phyloP scores from a whole-genome alignment of 2,797 vertebrate species.

The Neoniphon sammara region DNA sequence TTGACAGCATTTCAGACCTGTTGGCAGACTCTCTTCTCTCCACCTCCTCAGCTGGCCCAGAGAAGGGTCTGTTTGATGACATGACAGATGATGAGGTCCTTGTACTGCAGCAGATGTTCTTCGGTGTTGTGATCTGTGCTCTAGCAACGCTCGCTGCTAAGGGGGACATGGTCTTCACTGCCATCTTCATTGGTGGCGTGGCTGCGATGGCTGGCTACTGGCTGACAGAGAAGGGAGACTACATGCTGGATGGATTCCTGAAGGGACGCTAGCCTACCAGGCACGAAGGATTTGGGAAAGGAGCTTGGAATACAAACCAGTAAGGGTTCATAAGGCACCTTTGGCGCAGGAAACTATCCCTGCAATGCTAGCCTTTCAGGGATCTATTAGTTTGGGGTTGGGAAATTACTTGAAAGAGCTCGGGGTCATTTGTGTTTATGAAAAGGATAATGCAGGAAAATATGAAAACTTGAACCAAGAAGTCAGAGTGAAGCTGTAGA shows the following conservation, averaged over 20 bases:
- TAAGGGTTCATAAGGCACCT: constrained; percentile 35
- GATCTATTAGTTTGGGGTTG: constrained; percentile 50
- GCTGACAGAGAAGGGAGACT: constrained; percentile 95
- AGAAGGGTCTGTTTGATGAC: constrained; percentile 94
- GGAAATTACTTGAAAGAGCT: constrained; percentile 67
- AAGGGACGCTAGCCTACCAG: constrained; percentile 88
- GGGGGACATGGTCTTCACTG: constrained; percentile 98
- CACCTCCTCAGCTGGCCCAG: constrained; percentile 81
- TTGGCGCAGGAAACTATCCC: constrained; percentile 36
- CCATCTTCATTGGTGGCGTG: constrained; percentile 96
- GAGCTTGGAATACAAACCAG: constrained; percentile 33
- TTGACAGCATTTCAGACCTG: background rate
- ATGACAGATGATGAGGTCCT: constrained; percentile 97
- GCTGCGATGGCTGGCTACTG: constrained; percentile 98
- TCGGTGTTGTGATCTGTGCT: constrained; percentile 94
- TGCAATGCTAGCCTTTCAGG: constrained; percentile 68
- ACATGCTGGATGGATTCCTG: constrained; percentile 93
- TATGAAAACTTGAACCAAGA: constrained; percentile 46
- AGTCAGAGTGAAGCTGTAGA: background rate
- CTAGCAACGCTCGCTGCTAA: constrained; percentile 95
- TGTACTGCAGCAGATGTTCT: constrained; percentile 99
- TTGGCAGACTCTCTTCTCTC: background rate
- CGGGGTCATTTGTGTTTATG: constrained; percentile 40
- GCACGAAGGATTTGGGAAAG: constrained; percentile 16
- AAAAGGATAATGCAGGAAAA: constrained; percentile 50